Base-by-base conservation (phyloP, 2,113 vertebrate species). In the Labeo catla region DNA sequence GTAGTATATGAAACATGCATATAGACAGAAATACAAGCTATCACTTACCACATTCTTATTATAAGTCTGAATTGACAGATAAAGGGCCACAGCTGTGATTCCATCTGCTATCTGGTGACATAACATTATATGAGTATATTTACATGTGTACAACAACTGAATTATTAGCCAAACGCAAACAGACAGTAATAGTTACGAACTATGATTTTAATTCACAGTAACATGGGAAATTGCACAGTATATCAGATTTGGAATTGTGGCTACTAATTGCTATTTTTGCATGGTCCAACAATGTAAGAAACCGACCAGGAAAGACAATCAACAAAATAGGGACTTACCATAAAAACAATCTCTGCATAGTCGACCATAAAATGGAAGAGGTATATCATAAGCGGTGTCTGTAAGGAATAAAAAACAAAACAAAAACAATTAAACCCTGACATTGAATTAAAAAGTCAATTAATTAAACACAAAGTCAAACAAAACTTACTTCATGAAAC, bases 381-480 rank as follows among this genome's bases (percentile, higher is more conserved):
- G 93, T 99, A 99, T 91, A 99, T 97, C 90, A 97, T 95, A 90
- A 99, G 94, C 0, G 98, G 98, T 23, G 98, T 99, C 98, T 99
- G 94, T 74, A 86, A 91, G 79, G 92, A 19, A 79, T 88, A 91
- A 92, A 88, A 6, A 92, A 88, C 5, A 76, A 54, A 90, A 6
- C 6, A 23, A 3, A 11, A 6, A n/a, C 54, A 39, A 39, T 39
- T 39, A 12, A 63, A 63, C 10, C 2, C 54, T 59, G 16, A 49
- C 63, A 52, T 12, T 12, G 16, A 50, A 11, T 21, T 50, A 10
- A 73, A n/a, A 13, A n/a, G 2, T 39, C n/a, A 49, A 36, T 23
- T 4, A 28, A 49, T 66, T 3, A 57, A 36, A 5, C 13, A 36
- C 9, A 36, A 82, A 28, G 13, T 12, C 16, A 49, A 39, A 68